Evolutionary conservation across 2,888 invertebrate genomes (phyloP).

Genomic region (Lomographa bimaculata): DNA sequence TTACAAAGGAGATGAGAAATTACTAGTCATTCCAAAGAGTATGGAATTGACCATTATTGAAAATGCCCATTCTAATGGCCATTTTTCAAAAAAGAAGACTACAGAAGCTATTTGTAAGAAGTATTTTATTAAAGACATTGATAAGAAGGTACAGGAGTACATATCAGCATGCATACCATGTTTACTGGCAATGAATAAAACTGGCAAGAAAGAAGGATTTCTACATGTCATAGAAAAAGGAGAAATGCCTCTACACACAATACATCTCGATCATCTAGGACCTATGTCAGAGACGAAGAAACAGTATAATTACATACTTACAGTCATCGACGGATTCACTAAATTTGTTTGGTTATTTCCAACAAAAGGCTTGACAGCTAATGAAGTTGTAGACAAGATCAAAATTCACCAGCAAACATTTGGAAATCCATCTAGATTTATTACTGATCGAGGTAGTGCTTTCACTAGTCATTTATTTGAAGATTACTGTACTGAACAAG

Average conservation of each 20-base stretch:
- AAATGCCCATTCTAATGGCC: slow-evolving; percentile 29
- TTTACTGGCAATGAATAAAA: slow-evolving; percentile 31
- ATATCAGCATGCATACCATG: slow-evolving; percentile 32
- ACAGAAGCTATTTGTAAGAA: slow-evolving; percentile 37
- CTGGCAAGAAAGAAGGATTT: slow-evolving; percentile 38
- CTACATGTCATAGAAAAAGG: slow-evolving; percentile 27
- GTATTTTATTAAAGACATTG: slow-evolving; percentile 38
- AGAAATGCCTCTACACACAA: slow-evolving; percentile 24
- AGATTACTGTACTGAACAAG: slow-evolving; percentile 28
- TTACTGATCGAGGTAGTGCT: slow-evolving; percentile 29
- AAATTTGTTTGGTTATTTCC: slow-evolving; percentile 36
- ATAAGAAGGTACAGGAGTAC: slow-evolving; percentile 24
- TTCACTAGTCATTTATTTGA: slow-evolving; percentile 32
- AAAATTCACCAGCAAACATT: slow-evolving; percentile 31
- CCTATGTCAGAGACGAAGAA: slow-evolving; percentile 26
- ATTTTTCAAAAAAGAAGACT: slow-evolving; percentile 33
- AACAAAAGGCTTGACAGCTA: slow-evolving; percentile 15
- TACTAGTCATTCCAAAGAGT: slow-evolving; percentile 25
- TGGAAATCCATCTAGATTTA: slow-evolving; percentile 4
- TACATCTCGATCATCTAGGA: slow-evolving; percentile 28
- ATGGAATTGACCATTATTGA: slow-evolving; percentile 37
- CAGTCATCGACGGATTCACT: slow-evolving; percentile 23
- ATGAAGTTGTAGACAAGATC: slow-evolving; percentile 22
- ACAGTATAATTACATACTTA: slow-evolving; percentile 30
- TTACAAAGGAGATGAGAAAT: slow-evolving; percentile 35